These are phyloP conservation scores for Psephotus haematonotus DNA, from an alignment of 2,113 vertebrate species.

Conservation along the genomic window DNA sequence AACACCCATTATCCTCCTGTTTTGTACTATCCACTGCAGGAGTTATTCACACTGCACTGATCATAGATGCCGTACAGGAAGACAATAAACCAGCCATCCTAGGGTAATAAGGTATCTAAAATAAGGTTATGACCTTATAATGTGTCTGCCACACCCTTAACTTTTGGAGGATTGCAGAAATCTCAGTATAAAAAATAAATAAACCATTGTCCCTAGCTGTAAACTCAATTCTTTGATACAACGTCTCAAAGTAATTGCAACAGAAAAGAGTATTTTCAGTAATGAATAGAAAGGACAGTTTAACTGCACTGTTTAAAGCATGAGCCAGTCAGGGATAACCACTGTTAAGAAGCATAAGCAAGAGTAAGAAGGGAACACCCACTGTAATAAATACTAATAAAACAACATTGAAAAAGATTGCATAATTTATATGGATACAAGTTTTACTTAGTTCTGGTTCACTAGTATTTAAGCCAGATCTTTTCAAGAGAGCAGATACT, in stretches of 20 bases:
- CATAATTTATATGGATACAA: background rate
- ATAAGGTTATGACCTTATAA: background rate
- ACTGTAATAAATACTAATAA: background rate
- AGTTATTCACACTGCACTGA: background rate
- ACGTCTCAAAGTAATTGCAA: background rate
- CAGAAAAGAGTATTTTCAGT: background rate
- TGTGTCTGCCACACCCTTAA: background rate
- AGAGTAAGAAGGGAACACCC: background rate
- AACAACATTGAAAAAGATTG: background rate
- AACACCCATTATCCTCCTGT: background rate
- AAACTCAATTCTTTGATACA: background rate
- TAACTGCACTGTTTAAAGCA: background rate
- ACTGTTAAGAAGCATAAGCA: background rate
- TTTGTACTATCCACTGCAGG: background rate
- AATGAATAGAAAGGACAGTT: background rate
- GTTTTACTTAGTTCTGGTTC: background rate
- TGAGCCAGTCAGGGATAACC: background rate
- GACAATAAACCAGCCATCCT: background rate
- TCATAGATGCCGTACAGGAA: background rate
- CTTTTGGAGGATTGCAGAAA: background rate
- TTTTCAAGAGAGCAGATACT: background rate
- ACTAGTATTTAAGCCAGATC: background rate
- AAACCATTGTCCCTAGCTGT: background rate
- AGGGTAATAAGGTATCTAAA: background rate
- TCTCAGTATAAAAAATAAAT: background rate